Percentiles rank a stretch among this genome's conserved stretches.
Evolutionary conservation across 2,888 invertebrate genomes (phyloP).

Genomic region (Oegoconia quadripuncta): DNA sequence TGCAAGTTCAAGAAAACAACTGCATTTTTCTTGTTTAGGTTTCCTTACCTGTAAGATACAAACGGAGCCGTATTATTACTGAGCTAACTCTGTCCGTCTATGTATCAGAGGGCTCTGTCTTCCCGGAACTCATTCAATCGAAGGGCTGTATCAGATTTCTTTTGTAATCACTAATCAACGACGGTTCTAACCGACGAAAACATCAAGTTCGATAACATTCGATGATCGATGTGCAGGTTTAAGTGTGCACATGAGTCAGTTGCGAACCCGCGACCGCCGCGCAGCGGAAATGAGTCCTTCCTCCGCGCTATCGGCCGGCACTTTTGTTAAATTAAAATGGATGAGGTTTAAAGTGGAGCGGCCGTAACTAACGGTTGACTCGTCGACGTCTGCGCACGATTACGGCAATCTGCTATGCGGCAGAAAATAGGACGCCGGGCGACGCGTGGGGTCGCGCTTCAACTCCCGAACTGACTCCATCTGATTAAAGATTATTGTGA

Average conservation of each 20-base stretch:
- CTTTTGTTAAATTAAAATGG: slow-evolving; percentile 78
- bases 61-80: no score
- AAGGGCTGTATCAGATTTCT: no score
- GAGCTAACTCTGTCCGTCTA: no score
- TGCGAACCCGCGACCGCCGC: slow-evolving; percentile 37
- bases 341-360: slow-evolving; percentile 77
- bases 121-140: no score
- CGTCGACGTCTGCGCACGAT: slow-evolving; percentile 56
- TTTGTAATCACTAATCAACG: no score
- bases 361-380: slow-evolving; percentile 70
- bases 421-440: slow-evolving; percentile 41
- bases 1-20: no score
- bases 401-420: slow-evolving; percentile 47
- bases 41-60: no score
- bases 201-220: background rate
- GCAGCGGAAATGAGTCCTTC: slow-evolving; percentile 74
- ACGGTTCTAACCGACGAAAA: no score
- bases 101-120: no score
- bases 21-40: no score
- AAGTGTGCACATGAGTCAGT: slow-evolving; percentile 31
- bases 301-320: slow-evolving; percentile 75
- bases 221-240: background rate
- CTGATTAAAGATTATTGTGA: background rate
- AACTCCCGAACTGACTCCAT: background rate
- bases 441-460: slow-evolving; percentile 28